Evolutionary conservation across 1,140 invertebrate genomes (phyloP), one percentile per base, ranked within the genome.

Genomic region (Zaprionus taronus): DNA sequence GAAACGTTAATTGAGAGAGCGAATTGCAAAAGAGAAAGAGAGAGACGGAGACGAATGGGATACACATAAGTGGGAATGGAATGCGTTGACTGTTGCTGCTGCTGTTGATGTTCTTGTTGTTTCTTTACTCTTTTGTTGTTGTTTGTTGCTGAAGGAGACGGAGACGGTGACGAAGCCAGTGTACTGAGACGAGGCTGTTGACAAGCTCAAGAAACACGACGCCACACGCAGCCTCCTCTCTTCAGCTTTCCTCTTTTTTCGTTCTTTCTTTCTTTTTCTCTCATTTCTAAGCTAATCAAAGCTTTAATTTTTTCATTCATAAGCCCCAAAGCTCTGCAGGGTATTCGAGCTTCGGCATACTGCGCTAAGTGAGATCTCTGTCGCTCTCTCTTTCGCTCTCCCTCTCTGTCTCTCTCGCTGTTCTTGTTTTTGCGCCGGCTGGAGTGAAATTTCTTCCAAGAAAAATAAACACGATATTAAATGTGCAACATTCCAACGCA

Each of bases 381-480:
- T 17, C 38, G 38, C 53, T 70, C 15, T 17, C 41, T 11, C 49
- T 15, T 22, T 31, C 26, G 60, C 34, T 67, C 9, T 26, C 26
- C 1, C 15, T 44, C 47, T 60, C 62, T 24, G 34, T 11, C 49
- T 14, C 34, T 28, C n/a, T 61, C n/a, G n/a, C 47, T 67, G 58
- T 77, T 60, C 61, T 79, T 71, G 17, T 66, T 60, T 62, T 77
- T 24, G 53, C 66, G 41, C 34, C 55, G 71, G 61, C 70, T 75
- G 83, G 83, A 87, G 73, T 87, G 83, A 87, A 87, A 87, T 87
- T 87, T 83, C 84, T 87, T 87, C 84, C 83, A 87, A 87, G 83
- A 87, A 87, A 89, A 80, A 87, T 87, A 87, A 87, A 89, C 77
- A 87, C 84, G 83, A 87, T 87, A 87, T 87, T 87, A 87, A 87